Evolutionary conservation across 2,113 vertebrate genomes (phyloP).

Genomic region (Saimiri boliviensis): DNA sequence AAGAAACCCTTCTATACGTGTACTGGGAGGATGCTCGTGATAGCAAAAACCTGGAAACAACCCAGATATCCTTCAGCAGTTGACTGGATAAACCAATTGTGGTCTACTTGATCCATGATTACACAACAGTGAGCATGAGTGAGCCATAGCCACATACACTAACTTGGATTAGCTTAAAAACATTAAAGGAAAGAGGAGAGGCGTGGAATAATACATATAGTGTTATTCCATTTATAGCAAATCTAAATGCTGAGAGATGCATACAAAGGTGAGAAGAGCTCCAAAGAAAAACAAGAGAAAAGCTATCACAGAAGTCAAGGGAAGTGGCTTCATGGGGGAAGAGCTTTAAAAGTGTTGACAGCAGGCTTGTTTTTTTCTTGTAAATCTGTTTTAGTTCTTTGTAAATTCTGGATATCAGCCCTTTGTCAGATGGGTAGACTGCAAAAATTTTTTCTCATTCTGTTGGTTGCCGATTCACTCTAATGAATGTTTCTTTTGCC

Average conservation of each 20-base stretch:
- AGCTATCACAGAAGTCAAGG: not conserved
- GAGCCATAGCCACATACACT: not conserved
- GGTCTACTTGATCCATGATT: not conserved
- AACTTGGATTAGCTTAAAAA: not conserved
- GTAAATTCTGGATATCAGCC: too few species aligned
- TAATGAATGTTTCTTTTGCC: too few species aligned
- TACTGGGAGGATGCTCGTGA: not conserved
- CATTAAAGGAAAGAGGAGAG: not conserved
- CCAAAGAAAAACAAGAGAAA: not conserved
- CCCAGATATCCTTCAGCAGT: not conserved
- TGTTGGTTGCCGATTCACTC: too few species aligned
- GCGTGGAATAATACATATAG: not conserved
- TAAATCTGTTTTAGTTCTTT: too few species aligned
- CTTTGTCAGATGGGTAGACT: too few species aligned
- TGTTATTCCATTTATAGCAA: not conserved
- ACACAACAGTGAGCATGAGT: rapidly evolving
- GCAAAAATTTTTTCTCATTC: too few species aligned
- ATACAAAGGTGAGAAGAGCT: not conserved
- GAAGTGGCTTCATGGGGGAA: not conserved
- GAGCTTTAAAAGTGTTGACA: not conserved
- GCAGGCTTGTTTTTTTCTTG: too few species aligned
- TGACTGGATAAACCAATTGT: not conserved
- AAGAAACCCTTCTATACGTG: not conserved
- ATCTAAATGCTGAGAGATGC: not conserved
- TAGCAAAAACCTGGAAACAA: not conserved